Percentiles rank a stretch among this genome's conserved stretches.
phyloP scores from a whole-genome alignment of 2,113 vertebrate species.

The Eulacestoma nigropectus region DNA sequence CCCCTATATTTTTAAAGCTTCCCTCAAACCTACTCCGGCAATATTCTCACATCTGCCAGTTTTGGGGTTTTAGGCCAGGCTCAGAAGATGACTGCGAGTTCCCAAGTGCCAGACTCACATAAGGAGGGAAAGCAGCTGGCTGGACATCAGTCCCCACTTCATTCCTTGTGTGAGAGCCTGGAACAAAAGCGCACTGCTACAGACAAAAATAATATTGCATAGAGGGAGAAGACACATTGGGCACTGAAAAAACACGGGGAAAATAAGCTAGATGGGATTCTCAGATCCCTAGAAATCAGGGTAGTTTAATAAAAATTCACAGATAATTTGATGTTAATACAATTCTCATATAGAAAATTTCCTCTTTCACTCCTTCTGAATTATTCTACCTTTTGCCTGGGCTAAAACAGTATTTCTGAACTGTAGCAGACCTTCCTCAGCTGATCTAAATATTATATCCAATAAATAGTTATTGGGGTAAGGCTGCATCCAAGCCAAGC shows the following conservation, averaged over 20 bases:
- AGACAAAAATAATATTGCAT: background rate
- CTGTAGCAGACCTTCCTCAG: background rate
- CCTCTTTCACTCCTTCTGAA: background rate
- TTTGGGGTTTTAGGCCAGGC: background rate
- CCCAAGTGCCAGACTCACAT: background rate
- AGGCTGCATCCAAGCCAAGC: conserved; percentile 21
- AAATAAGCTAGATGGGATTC: background rate
- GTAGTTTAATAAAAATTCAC: background rate
- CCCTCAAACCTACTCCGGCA: background rate
- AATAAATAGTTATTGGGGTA: background rate
- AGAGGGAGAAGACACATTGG: fast-evolving
- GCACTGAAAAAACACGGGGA: background rate
- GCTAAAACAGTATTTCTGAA: background rate
- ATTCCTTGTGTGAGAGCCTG: background rate
- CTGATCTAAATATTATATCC: background rate
- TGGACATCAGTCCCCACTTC: background rate
- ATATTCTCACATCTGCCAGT: background rate
- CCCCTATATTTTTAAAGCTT: fast-evolving
- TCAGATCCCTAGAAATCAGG: background rate
- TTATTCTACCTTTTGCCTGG: background rate
- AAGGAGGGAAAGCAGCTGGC: background rate
- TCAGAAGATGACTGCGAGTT: background rate
- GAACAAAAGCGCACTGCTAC: background rate
- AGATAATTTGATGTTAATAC: background rate
- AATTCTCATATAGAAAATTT: background rate